Evolutionary conservation across 2,888 invertebrate species (phyloP).

Genomic region (Calameuta idolon): DNA sequence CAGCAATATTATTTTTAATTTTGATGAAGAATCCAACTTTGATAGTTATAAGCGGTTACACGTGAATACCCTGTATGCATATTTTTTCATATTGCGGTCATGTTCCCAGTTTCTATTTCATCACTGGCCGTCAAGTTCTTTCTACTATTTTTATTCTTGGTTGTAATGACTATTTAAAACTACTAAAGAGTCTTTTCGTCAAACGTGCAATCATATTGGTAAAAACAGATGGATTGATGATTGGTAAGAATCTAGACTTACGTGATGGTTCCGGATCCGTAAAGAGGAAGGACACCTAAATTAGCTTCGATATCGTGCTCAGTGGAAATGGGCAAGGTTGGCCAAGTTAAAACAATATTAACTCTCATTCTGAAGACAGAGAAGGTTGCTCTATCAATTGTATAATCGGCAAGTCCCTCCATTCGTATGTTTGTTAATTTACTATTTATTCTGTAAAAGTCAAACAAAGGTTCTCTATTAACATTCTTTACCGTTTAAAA

Average conservation of each 20-base stretch:
- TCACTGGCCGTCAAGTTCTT: too few species aligned
- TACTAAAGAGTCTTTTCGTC: too few species aligned
- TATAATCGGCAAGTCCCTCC: slow-evolving; percentile 32
- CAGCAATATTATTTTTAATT: too few species aligned
- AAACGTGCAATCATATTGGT: background rate
- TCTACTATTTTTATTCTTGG: too few species aligned
- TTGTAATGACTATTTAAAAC: too few species aligned
- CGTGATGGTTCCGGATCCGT: slow-evolving; percentile 35
- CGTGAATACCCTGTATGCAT: too few species aligned
- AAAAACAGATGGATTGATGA: background rate
- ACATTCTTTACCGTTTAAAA: background rate
- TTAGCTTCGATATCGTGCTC: slow-evolving; percentile 27
- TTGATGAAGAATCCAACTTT: too few species aligned
- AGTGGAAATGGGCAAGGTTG: slow-evolving; percentile 18
- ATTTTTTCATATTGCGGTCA: too few species aligned
- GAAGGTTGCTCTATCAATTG: slow-evolving; percentile 27
- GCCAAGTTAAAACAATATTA: slow-evolving; percentile 31
- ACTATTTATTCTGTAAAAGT: slow-evolving; percentile 11
- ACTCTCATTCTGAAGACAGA: background rate
- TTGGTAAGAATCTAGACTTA: slow-evolving; percentile 27
- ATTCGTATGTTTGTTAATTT: slow-evolving; percentile 22
- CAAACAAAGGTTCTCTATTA: slow-evolving; percentile 1
- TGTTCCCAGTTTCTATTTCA: too few species aligned
- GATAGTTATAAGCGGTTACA: too few species aligned
- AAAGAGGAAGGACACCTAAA: background rate